Evolutionary conservation across 1,140 invertebrate genomes (phyloP).

Genomic region (Amphibalanus amphitrite): DNA sequence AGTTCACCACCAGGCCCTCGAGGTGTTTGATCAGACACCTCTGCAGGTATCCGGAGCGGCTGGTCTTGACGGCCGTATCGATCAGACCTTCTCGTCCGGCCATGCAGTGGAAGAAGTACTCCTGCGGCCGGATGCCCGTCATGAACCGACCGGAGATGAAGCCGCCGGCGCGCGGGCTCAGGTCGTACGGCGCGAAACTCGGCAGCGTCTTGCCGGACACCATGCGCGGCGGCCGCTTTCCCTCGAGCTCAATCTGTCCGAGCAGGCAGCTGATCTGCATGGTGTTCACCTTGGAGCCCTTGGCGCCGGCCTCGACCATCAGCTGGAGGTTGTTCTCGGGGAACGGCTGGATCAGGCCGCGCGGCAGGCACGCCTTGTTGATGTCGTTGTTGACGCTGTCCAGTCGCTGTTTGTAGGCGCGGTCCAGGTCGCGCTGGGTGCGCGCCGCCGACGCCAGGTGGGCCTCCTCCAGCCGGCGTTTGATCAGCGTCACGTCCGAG

Average conservation of each 20-base stretch:
- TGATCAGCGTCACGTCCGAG: constrained; percentile 33
- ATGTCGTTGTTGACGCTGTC: constrained; percentile 78
- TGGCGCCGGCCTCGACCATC: constrained; percentile 96
- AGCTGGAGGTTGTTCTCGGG: constrained; percentile 90
- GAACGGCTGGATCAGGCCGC: constrained; percentile 8
- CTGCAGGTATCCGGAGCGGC: constrained; percentile 93
- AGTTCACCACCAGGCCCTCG: constrained; percentile 76
- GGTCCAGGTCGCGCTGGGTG: constrained; percentile 61
- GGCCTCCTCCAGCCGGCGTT: constrained; percentile 46
- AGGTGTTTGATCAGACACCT: constrained; percentile 95
- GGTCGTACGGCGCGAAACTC: constrained; percentile 79
- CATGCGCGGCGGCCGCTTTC: constrained; percentile 86
- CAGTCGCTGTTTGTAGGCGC: constrained; percentile 63
- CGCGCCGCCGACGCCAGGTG: constrained; percentile 49
- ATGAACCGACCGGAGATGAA: constrained; percentile 92
- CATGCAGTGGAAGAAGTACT: constrained; percentile 99
- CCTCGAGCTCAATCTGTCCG: constrained; percentile 56
- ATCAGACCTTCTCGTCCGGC: constrained; percentile 42
- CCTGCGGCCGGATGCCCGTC: constrained; percentile 91
- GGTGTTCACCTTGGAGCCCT: constrained; percentile 87
- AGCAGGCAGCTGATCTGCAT: constrained; percentile 94
- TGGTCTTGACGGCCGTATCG: constrained; percentile 71
- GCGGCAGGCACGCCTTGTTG: constrained; percentile 34
- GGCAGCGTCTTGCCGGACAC: constrained; percentile 81
- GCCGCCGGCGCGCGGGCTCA: constrained; percentile 79